Base-by-base conservation (phyloP, 1,140 invertebrate species). In the Diachasma alloeum region DNA sequence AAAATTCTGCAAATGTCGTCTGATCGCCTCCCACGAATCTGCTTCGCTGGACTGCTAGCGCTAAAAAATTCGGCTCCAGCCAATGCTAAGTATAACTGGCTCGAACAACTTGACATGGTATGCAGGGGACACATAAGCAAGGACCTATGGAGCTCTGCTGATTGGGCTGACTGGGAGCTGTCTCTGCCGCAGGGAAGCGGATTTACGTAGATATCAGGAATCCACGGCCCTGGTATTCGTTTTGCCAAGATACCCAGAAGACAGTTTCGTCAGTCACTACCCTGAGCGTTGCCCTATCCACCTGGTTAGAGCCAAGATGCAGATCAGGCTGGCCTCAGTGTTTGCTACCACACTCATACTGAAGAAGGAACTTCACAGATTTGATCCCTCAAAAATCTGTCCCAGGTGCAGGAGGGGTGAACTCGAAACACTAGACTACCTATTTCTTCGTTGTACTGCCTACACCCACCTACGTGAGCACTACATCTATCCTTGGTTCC, bases 11-110 rank as follows among this genome's bases (percentile, higher is more conserved):
- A 48, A 5, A 77, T 79, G 78, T 1, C 36, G 6, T 11, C 74
- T 3, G 0, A 67, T 19, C 48, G 75, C 39, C 76, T 72, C 19
- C 72, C 72, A 10, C 74, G 74, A 74, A 9, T 56, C 31, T 75
- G 67, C 26, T 75, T 75, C 17, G 9, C 9, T 0, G 17, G 67
- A 13, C 17, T 77, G 2, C 36, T 24, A 75, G 6, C 1, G 8
- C 24, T 68, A n/a, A 53, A 53, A 53, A n/a, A 53, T n/a, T 11
- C 48, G 4, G 8, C 48, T 5, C 4, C 6, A 6, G 8, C 8
- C 17, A 17, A 6, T 4, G 8, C n/a, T n/a, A 6, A 8, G n/a
- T 53, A 53, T 17, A 53, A 53, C n/a, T 53, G 48, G 10, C 4
- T 53, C 6, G 4, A 53, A 53, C 48, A 53, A 53, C n/a, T 53